Evolutionary conservation across 2,888 invertebrate genomes (phyloP).

Genomic region (Clunio marinus): DNA sequence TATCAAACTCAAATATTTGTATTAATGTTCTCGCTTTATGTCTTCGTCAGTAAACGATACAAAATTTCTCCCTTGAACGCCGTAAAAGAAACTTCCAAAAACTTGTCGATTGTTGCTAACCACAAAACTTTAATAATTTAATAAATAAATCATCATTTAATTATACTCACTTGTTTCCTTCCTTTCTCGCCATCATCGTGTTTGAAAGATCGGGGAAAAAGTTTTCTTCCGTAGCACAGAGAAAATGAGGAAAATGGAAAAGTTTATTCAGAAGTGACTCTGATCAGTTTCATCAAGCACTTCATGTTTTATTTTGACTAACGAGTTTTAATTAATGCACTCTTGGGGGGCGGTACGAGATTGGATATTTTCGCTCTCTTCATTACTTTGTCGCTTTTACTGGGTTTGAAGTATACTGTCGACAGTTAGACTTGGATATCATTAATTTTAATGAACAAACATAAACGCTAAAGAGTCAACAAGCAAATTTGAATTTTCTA

Average conservation of each 20-base stretch:
- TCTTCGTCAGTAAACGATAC: too few species aligned
- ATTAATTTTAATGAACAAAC: slow-evolving; percentile 31
- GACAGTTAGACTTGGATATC: background rate
- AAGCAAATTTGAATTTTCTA: slow-evolving; percentile 33
- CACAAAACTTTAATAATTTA: background rate
- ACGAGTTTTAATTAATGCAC: slow-evolving; percentile 22
- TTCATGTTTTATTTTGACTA: slow-evolving; percentile 18
- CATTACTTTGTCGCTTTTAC: background rate
- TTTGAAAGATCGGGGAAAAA: background rate
- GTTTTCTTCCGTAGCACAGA: background rate
- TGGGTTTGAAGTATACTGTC: too few species aligned
- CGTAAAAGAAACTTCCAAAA: too few species aligned
- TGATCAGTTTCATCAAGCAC: background rate
- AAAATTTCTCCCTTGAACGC: too few species aligned
- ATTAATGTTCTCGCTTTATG: background rate
- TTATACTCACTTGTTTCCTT: background rate
- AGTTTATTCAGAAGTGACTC: background rate
- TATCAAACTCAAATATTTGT: background rate
- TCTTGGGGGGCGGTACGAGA: background rate
- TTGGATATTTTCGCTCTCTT: background rate
- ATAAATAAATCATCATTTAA: background rate
- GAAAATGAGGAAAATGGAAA: too few species aligned
- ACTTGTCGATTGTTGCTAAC: background rate
- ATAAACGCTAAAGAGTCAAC: slow-evolving; percentile 24
- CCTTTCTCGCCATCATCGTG: background rate